These are phyloP conservation scores for Pantala flavescens DNA, from an alignment of 1,140 invertebrate genomes.

Conservation along the genomic window DNA sequence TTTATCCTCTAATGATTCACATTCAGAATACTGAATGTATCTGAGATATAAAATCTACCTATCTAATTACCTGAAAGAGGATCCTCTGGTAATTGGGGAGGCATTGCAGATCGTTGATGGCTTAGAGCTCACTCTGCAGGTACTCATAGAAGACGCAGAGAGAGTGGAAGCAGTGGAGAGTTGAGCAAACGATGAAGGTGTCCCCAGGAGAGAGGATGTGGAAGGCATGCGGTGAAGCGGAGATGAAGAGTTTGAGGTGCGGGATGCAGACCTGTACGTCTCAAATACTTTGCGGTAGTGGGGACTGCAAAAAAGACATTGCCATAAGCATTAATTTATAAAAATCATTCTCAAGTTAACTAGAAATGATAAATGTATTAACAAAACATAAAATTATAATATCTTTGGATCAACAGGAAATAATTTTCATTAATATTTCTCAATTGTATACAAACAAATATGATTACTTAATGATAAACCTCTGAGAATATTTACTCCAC, in stretches of 20 bases:
- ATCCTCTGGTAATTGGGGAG: background rate
- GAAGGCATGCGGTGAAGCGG: background rate
- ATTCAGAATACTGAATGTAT: too few species aligned
- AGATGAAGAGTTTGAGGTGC: conserved; percentile 30
- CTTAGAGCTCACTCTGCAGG: background rate
- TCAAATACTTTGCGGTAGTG: conserved; percentile 73
- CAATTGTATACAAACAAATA: too few species aligned
- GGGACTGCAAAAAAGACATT: conserved; percentile 40
- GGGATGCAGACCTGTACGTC: conserved; percentile 64
- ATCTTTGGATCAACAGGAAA: too few species aligned
- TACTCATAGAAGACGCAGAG: background rate
- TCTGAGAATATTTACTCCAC: too few species aligned
- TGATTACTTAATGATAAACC: too few species aligned
- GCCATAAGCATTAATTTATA: conserved; percentile 12
- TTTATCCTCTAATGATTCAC: too few species aligned
- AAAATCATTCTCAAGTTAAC: conserved; percentile 11
- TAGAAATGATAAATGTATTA: background rate
- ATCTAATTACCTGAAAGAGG: background rate
- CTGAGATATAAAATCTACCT: too few species aligned
- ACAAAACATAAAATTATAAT: too few species aligned
- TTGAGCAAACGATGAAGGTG: conserved; percentile 12
- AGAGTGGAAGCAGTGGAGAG: background rate
- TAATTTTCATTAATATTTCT: too few species aligned
- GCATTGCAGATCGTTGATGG: background rate
- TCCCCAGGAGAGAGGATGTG: background rate